These are phyloP conservation scores for Drosophila hydei DNA, from an alignment of 1,140 invertebrate species.

Conservation along the genomic window DNA sequence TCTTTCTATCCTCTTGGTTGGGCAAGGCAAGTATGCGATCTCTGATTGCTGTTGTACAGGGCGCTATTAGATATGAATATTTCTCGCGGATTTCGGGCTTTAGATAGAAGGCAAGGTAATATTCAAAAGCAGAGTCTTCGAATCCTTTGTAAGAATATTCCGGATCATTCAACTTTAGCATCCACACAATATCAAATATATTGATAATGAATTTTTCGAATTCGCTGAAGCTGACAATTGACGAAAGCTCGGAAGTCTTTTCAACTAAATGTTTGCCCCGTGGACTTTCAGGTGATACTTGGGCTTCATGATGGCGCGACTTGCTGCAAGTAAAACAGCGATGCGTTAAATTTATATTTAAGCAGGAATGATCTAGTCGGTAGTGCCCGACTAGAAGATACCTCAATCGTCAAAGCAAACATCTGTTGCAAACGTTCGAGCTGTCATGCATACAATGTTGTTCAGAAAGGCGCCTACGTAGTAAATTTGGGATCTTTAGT, in stretches of 20 bases:
- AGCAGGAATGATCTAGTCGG: no score
- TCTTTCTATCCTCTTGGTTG: background rate
- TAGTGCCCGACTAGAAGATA: background rate
- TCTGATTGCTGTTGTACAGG: background rate
- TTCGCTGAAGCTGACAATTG: conserved; percentile 32
- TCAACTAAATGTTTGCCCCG: no score
- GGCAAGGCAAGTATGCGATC: conserved; percentile 32
- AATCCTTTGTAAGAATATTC: conserved; percentile 31
- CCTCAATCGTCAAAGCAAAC: no score
- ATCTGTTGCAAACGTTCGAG: no score
- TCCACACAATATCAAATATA: conserved; percentile 41
- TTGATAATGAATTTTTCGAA: conserved; percentile 42
- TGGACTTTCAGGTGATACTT: background rate
- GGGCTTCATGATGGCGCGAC: background rate
- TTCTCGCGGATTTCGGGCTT: conserved; percentile 50
- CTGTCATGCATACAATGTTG: no score
- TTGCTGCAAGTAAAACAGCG: background rate
- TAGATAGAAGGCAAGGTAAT: conserved; percentile 52
- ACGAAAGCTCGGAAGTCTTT: no score
- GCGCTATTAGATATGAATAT: conserved; percentile 11
- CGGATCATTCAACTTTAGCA: conserved; percentile 21
- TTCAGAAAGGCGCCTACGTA: no score
- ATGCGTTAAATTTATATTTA: no score
- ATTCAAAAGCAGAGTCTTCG: conserved; percentile 37
- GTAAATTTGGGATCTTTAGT: no score